A percentile compares a stretch with the other conserved stretches of the same genome.
Conservation (phyloP, 2,113 vertebrate genomes). For the Capreolus pygargus region DNA sequence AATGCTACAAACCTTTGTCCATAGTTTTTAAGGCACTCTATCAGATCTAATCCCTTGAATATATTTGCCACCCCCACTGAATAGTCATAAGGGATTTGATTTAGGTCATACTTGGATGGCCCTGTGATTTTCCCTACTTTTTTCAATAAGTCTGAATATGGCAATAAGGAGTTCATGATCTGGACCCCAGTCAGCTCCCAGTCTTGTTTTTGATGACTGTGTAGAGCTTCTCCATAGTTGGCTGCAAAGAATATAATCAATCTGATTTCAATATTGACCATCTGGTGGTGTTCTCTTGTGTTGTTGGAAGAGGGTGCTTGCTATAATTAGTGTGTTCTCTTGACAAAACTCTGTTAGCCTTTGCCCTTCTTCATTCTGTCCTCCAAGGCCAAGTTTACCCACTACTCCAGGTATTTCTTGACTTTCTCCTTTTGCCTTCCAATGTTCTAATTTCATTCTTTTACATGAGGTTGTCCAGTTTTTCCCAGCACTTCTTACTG, state of each 20-base stretch:
- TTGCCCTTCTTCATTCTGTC: background rate
- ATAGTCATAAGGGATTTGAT: background rate
- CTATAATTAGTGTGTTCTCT: background rate
- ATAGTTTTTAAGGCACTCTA: background rate
- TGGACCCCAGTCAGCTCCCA: fast-evolving
- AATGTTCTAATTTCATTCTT: background rate
- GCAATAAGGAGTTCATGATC: background rate
- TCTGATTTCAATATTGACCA: background rate
- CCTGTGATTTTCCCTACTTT: background rate
- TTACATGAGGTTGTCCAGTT: background rate
- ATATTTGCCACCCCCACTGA: background rate
- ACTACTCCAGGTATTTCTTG: background rate
- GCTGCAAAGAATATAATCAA: background rate
- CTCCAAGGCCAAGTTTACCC: background rate
- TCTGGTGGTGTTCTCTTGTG: background rate
- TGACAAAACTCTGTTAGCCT: background rate
- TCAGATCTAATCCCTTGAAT: background rate
- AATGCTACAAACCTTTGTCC: background rate
- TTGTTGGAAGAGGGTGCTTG: background rate
- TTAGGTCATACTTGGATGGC: background rate
- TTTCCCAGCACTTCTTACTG: background rate
- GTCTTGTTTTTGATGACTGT: background rate
- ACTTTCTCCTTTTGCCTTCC: background rate
- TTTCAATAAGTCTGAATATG: background rate
- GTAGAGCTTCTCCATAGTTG: background rate